Conservation (phyloP, 2,888 invertebrate genomes). For the Meghimatium bilineatum region DNA sequence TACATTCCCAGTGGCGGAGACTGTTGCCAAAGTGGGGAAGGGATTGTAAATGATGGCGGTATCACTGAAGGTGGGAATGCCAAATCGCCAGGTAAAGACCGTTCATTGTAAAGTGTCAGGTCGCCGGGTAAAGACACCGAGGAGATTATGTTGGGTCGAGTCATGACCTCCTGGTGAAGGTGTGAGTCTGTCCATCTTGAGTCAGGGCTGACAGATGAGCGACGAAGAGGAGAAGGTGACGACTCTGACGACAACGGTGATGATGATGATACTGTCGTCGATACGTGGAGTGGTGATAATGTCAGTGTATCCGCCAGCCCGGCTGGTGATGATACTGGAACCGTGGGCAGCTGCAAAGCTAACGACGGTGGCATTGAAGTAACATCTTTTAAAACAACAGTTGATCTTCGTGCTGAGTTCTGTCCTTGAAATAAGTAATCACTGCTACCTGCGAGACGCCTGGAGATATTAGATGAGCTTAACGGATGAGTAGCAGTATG, state of each 20-base stretch:
- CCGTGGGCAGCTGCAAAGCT: not conserved
- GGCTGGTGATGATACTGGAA: not conserved
- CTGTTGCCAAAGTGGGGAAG: constrained; percentile 1
- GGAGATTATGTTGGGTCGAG: not conserved
- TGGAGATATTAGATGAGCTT: not conserved
- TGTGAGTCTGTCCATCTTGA: not conserved
- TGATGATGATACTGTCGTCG: constrained; percentile 13
- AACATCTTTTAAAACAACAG: constrained; percentile 12
- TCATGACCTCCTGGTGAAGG: not conserved
- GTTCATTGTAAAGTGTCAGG: constrained; percentile 7
- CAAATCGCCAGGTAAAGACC: not conserved
- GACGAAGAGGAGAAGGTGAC: constrained; percentile 19
- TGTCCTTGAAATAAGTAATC: not conserved
- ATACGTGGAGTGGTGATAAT: not conserved
- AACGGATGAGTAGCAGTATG: not conserved
- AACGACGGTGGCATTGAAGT: not conserved
- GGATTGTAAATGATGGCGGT: not conserved
- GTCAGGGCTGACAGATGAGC: constrained; percentile 31
- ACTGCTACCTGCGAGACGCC: not conserved
- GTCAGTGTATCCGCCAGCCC: not conserved
- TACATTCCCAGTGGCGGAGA: not conserved
- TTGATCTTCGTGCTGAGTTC: not conserved
- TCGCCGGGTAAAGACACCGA: not conserved
- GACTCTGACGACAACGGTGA: constrained; percentile 21
- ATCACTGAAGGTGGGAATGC: constrained; percentile 1